These are phyloP conservation scores for Pocillopora grandis DNA, from an alignment of 92 coral and sea anemone species.

Conservation along the genomic window DNA sequence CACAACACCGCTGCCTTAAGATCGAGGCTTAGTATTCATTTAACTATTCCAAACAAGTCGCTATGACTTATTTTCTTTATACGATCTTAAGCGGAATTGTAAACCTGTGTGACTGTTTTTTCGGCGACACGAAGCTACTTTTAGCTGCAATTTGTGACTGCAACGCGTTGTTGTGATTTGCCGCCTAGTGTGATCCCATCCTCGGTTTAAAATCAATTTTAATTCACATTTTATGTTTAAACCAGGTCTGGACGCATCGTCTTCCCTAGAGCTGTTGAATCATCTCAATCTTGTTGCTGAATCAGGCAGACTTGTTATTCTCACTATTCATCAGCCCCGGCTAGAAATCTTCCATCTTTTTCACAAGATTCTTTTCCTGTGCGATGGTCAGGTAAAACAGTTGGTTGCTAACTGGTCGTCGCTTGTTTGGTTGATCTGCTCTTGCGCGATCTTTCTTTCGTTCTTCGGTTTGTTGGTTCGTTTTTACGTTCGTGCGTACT, in stretches of 20 bases:
- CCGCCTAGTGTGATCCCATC: neutral
- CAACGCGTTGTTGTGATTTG: neutral
- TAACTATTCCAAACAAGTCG: too few relatives aligned
- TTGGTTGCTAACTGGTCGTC: neutral
- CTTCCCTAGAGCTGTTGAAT: slow-evolving; percentile 62
- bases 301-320: slow-evolving; percentile 61
- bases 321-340: slow-evolving; percentile 70
- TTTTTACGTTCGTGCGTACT: too few relatives aligned
- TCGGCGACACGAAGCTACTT: too few relatives aligned
- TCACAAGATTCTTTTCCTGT: slow-evolving; percentile 68
- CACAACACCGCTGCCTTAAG: too few relatives aligned
- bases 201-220: neutral
- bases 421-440: too few relatives aligned
- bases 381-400: slow-evolving; percentile 62
- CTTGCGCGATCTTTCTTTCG: too few relatives aligned
- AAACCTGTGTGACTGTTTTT: too few relatives aligned
- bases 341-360: slow-evolving; percentile 70
- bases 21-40: too few relatives aligned
- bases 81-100: too few relatives aligned
- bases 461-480: too few relatives aligned
- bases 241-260: slow-evolving; percentile 61
- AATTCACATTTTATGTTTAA: neutral
- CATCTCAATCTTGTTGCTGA: slow-evolving; percentile 72
- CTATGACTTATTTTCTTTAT: too few relatives aligned
- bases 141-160: too few relatives aligned